Conservation (phyloP, 2,113 vertebrate genomes). For the Micronycteris hirsuta region DNA sequence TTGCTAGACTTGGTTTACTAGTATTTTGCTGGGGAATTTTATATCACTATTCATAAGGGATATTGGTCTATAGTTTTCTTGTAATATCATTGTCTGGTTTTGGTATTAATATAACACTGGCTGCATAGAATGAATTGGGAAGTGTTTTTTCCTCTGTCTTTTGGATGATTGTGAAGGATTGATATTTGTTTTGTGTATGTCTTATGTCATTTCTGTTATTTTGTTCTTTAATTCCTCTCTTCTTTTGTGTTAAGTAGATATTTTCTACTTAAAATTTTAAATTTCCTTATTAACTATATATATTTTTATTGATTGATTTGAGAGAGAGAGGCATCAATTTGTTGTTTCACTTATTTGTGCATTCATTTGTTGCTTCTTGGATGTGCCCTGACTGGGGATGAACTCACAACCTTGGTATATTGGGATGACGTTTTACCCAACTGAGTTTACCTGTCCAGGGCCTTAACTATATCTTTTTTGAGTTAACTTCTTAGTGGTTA, state of each 20-base stretch:
- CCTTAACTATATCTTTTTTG: neutral
- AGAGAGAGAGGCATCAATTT: neutral
- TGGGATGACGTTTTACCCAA: neutral
- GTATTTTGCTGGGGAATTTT: constrained; percentile 17
- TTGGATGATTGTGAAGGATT: neutral
- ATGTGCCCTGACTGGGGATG: neutral
- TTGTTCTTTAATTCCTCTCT: neutral
- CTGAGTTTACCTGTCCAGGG: neutral
- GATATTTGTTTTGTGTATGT: constrained; percentile 8
- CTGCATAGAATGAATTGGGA: neutral
- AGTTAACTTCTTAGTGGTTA: constrained; percentile 1
- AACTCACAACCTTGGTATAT: neutral
- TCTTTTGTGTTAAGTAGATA: constrained; percentile 15
- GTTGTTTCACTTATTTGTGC: neutral
- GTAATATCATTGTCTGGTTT: neutral
- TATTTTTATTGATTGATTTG: neutral
- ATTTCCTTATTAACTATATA: constrained; percentile 14
- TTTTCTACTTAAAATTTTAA: constrained; percentile 7
- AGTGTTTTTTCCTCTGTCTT: neutral
- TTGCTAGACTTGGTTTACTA: neutral
- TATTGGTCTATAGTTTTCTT: neutral
- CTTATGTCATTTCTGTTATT: neutral
- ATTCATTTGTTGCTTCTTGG: neutral
- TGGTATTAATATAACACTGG: neutral
- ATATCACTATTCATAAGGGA: neutral